These are phyloP conservation scores for Ridgeia piscesae DNA, from an alignment of 1,140 invertebrate species.

Conservation along the genomic window DNA sequence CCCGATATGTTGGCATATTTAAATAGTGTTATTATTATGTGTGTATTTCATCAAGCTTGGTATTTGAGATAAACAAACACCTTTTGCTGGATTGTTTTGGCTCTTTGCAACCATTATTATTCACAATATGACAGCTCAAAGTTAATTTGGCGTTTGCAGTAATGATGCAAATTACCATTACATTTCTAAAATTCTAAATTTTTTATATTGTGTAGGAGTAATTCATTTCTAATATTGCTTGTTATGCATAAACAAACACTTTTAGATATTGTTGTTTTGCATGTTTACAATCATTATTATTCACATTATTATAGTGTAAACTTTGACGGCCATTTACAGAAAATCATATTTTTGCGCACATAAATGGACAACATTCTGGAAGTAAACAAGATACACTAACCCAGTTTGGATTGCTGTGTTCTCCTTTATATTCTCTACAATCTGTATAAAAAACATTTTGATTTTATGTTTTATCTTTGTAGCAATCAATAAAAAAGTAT, in stretches of 20 bases:
- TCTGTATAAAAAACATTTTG: not conserved
- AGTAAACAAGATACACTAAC: no score
- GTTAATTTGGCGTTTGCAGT: not conserved
- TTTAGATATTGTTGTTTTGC: no score
- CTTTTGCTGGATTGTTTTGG: not conserved
- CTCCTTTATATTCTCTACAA: not conserved
- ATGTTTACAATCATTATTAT: not conserved
- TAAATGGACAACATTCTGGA: no score
- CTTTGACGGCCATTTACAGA: not conserved
- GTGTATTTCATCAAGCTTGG: not conserved
- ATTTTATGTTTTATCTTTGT: not conserved
- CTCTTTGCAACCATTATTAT: not conserved
- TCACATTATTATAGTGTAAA: not conserved
- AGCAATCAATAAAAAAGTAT: not conserved
- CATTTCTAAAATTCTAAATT: not conserved
- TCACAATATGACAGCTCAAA: not conserved
- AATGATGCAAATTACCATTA: not conserved
- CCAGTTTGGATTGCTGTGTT: no score
- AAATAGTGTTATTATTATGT: not conserved
- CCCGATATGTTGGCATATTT: not conserved
- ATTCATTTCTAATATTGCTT: not conserved
- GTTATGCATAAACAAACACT: not conserved
- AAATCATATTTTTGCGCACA: no score
- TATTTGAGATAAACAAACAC: not conserved
- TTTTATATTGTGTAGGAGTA: not conserved